Evolutionary conservation across 2,888 invertebrate species (phyloP).

Genomic region (Drosophila diplacantha): DNA sequence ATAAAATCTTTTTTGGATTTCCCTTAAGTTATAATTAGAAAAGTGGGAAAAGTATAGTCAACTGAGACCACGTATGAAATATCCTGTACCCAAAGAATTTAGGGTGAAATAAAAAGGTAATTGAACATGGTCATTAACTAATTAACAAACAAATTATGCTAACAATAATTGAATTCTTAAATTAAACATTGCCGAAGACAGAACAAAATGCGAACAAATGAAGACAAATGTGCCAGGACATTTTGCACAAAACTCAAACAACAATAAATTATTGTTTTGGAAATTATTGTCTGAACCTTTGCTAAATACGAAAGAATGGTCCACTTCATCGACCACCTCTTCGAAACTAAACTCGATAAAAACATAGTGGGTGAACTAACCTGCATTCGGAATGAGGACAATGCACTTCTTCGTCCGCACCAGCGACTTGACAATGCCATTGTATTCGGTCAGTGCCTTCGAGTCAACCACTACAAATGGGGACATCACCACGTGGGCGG

Average conservation of each 20-base stretch:
- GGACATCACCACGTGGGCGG: constrained; percentile 80
- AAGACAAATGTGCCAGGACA: background rate
- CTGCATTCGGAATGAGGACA: constrained; percentile 91
- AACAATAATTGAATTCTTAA: background rate
- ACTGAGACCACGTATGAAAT: background rate
- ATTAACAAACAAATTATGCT: background rate
- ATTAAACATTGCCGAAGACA: background rate
- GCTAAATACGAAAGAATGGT: background rate
- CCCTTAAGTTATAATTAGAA: background rate
- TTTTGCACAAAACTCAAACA: background rate
- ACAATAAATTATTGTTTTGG: background rate
- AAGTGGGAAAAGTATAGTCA: background rate
- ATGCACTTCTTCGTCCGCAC: constrained; percentile 90
- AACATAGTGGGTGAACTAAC: constrained; percentile 79
- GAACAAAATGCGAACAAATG: background rate
- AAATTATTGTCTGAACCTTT: background rate
- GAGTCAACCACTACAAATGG: constrained; percentile 94
- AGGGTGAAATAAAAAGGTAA: background rate
- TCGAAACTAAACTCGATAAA: constrained; percentile 2
- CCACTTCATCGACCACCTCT: background rate
- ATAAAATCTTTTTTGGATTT: background rate
- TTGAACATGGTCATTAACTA: background rate
- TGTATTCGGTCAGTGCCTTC: constrained; percentile 86
- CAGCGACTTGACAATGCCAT: constrained; percentile 88
- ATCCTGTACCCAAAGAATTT: background rate